A percentile compares a stretch with the other conserved stretches of the same genome.
These are phyloP conservation scores for Galagoides demidoff DNA, from an alignment of 2,797 vertebrate species.

Conservation along the genomic window DNA sequence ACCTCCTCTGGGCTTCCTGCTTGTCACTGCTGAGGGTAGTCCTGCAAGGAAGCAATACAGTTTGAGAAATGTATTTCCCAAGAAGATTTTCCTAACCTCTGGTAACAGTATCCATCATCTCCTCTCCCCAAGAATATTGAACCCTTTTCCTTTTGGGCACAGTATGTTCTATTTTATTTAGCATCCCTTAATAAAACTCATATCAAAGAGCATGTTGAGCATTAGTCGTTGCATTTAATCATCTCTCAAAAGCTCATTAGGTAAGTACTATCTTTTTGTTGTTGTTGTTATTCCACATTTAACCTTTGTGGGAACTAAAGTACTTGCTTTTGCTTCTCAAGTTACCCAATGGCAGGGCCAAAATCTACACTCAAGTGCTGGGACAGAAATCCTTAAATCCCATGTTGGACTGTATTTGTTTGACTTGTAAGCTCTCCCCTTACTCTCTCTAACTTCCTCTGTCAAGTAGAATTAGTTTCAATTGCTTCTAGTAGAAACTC, in stretches of 20 bases:
- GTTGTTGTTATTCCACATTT: background rate
- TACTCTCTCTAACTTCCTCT: background rate
- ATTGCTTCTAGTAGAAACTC: background rate
- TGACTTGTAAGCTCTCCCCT: background rate
- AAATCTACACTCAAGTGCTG: background rate
- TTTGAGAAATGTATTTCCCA: background rate
- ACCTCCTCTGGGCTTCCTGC: background rate
- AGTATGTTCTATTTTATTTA: background rate
- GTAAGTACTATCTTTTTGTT: background rate
- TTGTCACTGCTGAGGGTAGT: background rate
- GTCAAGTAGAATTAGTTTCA: background rate
- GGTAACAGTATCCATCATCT: background rate
- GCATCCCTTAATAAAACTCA: background rate
- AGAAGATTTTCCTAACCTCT: background rate
- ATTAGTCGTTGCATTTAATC: background rate
- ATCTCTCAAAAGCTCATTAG: background rate
- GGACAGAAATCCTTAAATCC: background rate
- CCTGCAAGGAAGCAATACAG: background rate
- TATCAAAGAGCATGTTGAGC: background rate
- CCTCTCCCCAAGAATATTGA: background rate
- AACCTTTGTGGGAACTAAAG: background rate
- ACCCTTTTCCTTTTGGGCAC: background rate
- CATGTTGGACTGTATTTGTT: rapidly evolving
- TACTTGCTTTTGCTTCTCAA: background rate
- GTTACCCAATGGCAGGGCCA: background rate